Evolutionary conservation across 2,888 invertebrate species (phyloP), one percentile per base, ranked within the genome.

Genomic region (Thereva unica): DNA sequence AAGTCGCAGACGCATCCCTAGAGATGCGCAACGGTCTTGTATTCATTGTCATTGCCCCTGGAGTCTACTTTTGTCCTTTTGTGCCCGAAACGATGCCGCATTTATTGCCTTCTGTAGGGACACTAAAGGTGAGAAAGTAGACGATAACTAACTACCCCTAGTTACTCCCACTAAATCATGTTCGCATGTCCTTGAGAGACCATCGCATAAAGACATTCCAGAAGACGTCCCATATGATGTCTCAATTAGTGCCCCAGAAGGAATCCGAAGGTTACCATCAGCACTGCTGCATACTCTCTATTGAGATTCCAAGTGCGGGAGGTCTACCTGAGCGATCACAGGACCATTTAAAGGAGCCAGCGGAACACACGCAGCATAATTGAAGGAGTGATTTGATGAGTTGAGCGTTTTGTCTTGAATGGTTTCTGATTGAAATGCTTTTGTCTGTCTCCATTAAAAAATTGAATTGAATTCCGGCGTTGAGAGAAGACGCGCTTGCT

Each of bases 81-180:
- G 64, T 64, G 12, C 40, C 4, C 38, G 10, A 47, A 47, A 23
- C 41, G 47, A 50, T 65, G 56, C 65, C 65, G 56, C 65, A 55
- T 56, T 65, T 56, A 65, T 65, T 65, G 23, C 64, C 64, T 12
- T 9, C 38, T 37, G 34, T 35, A 40, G 38, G 23, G 41, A 6
- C 45, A 64, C 10, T 41, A 49, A 65, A 65, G 56, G 65, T 65
- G 65, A 55, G 56, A 65, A 65, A 65, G 49, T 47, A 49, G 23
- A 56, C 47, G 49, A 65, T 56, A 65, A 65, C 65, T 56, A 65
- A 65, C 56, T 56, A 56, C 47, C 55, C 55, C 40, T 49, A 65
- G 65, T 56, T 47, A 65, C 56, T 65, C 49, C 55, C 49, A 56
- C 65, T 56, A 65, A 65, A 65, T 65, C 49, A 56, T 65, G 35